Evolutionary conservation across 2,113 vertebrate species (phyloP).

Genomic region (Furnarius figulus): DNA sequence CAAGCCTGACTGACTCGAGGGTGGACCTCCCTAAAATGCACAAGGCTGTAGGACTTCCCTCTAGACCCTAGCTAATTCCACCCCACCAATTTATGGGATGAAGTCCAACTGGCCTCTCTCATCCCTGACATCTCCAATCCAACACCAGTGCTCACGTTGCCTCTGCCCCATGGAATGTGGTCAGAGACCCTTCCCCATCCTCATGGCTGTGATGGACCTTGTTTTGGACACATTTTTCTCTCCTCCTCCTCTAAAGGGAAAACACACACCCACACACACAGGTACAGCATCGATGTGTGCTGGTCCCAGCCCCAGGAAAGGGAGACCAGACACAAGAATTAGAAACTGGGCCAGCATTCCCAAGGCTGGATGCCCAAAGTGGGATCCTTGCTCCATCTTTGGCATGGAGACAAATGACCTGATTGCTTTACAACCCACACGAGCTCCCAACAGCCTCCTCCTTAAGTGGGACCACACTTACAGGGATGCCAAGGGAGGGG

Average conservation of each 20-base stretch:
- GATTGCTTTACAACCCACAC: rapidly evolving
- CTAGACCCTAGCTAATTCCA: neutral
- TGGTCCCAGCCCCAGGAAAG: neutral
- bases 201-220: rapidly evolving
- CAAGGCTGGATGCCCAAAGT: neutral
- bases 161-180: rapidly evolving
- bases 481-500: neutral
- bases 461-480: rapidly evolving
- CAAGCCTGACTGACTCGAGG: neutral
- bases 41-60: neutral
- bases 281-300: rapidly evolving
- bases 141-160: rapidly evolving
- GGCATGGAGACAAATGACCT: neutral
- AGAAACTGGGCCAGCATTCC: neutral
- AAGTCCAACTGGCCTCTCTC: neutral
- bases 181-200: neutral
- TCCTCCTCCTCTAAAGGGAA: neutral
- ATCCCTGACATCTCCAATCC: neutral
- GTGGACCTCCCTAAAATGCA: too few relatives aligned
- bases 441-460: neutral
- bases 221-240: neutral
- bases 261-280: neutral
- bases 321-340: neutral
- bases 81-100: neutral
- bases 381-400: neutral